Conservation (phyloP, 1,140 invertebrate genomes). For the Augochlora pura region DNA sequence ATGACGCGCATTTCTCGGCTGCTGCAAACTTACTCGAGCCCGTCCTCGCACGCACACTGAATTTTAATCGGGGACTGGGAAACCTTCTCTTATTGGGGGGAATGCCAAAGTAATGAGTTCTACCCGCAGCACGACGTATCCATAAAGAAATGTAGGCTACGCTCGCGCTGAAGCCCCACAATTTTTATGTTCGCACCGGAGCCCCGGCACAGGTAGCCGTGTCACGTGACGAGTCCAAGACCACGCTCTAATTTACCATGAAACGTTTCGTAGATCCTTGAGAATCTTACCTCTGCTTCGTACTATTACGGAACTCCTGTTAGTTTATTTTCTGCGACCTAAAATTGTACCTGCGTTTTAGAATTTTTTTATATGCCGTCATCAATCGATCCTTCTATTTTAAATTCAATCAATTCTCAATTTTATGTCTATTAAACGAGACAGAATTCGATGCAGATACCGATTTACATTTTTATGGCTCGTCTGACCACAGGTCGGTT, state of each 20-base stretch:
- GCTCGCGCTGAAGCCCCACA: conserved; percentile 27
- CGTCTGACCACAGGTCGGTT: neutral
- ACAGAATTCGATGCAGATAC: too few relatives aligned
- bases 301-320: neutral
- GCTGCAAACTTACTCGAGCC: conserved; percentile 31
- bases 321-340: too few relatives aligned
- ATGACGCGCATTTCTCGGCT: conserved; percentile 45
- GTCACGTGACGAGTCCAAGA: conserved; percentile 16
- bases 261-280: conserved; percentile 8
- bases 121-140: conserved; percentile 44
- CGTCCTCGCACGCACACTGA: conserved; percentile 48
- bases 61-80: conserved; percentile 56
- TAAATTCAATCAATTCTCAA: too few relatives aligned
- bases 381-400: too few relatives aligned
- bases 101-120: conserved; percentile 59
- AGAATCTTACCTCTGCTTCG: neutral
- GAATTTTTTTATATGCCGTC: too few relatives aligned
- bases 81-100: conserved; percentile 46
- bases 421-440: too few relatives aligned
- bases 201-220: conserved; percentile 6
- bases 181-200: conserved; percentile 52
- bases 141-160: conserved; percentile 54
- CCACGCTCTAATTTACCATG: conserved; percentile 34
- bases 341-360: too few relatives aligned
- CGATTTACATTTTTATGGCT: too few relatives aligned